Percentiles rank a stretch among this genome's conserved stretches.
phyloP scores from a whole-genome alignment of 1,140 invertebrate species.

The Trinorchestia longiramus region DNA sequence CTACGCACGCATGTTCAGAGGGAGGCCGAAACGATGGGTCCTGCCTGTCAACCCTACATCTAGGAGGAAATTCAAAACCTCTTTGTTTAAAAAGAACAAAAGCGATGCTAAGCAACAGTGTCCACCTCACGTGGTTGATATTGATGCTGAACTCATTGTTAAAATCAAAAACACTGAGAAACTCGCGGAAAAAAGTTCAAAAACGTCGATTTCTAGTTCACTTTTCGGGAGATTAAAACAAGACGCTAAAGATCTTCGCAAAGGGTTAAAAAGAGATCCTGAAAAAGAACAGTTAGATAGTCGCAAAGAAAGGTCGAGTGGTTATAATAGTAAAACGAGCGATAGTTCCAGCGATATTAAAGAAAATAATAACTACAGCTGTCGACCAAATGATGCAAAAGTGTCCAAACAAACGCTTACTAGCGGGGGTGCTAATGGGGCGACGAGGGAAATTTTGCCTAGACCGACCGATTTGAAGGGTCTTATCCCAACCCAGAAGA shows the following conservation, averaged over 20 bases:
- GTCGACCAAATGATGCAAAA: neutral
- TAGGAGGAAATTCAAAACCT: neutral
- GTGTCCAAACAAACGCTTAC: too few species aligned
- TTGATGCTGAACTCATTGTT: neutral
- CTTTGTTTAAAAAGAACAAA: neutral
- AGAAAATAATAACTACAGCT: neutral
- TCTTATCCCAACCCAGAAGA: neutral
- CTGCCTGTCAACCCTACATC: constrained; percentile 73
- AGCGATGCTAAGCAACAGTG: neutral
- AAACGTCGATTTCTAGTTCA: neutral
- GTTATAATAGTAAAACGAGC: neutral
- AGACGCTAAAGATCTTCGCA: neutral
- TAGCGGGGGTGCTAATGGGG: neutral
- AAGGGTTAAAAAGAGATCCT: neutral
- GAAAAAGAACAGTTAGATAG: neutral
- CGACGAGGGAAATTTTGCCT: neutral
- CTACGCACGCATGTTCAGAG: constrained; percentile 83
- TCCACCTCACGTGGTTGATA: neutral
- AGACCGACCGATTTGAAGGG: neutral
- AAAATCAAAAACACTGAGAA: neutral
- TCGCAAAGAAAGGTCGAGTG: neutral
- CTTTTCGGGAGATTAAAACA: neutral
- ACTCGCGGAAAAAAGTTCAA: neutral
- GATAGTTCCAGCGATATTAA: neutral
- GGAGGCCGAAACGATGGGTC: constrained; percentile 80